These are phyloP conservation scores for Xestia rhomboidea DNA, from an alignment of 2,888 invertebrate species.

Conservation along the genomic window DNA sequence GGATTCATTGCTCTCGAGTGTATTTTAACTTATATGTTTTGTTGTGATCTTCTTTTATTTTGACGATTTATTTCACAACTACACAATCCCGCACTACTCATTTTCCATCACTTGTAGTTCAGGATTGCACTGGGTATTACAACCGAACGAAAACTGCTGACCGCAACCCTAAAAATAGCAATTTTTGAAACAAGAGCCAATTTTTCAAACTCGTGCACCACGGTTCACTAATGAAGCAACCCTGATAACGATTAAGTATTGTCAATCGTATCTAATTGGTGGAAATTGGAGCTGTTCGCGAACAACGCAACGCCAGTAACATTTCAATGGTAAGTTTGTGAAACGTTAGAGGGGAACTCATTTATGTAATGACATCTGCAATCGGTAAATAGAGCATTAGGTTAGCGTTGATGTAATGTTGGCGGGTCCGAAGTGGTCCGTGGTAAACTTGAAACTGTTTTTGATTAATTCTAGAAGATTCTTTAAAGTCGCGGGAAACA, in stretches of 20 bases:
- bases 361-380: constrained; percentile 73
- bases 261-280: constrained; percentile 67
- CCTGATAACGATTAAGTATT: constrained; percentile 53
- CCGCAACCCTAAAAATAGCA: neutral
- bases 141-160: neutral
- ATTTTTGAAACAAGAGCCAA: neutral
- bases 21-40: no score
- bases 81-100: neutral
- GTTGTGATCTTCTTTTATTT: neutral
- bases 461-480: neutral
- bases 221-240: constrained; percentile 50
- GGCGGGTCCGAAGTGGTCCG: neutral
- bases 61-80: neutral
- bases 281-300: constrained; percentile 64
- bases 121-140: neutral
- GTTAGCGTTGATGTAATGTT: constrained; percentile 60
- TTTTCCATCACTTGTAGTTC: neutral
- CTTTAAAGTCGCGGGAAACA: neutral
- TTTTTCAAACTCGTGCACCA: constrained; percentile 30
- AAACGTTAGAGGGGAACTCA: constrained; percentile 65
- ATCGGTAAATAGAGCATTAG: constrained; percentile 62
- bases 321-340: constrained; percentile 75
- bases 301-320: constrained; percentile 68
- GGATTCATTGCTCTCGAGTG: no score
- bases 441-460: constrained; percentile 13